Conservation (phyloP, 1,140 invertebrate genomes). For the Heliconius hermathena region DNA sequence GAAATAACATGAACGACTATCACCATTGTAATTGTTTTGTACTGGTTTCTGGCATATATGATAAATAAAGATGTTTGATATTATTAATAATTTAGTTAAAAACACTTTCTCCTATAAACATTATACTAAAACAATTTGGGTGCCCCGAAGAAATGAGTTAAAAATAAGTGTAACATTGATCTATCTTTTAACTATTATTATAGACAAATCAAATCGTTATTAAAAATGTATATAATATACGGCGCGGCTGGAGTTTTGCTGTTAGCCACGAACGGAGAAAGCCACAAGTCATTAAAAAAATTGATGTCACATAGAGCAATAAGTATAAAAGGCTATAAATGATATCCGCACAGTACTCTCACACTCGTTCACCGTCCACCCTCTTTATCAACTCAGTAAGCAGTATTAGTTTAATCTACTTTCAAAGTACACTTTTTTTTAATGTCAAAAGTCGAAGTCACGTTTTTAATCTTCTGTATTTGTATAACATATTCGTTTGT, state of each 20-base stretch:
- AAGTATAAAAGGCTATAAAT: constrained; percentile 1
- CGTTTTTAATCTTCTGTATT: neutral
- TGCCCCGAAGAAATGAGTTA: neutral
- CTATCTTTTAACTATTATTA: neutral
- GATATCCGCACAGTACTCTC: neutral
- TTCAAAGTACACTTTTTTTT: neutral
- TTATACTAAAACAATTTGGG: neutral
- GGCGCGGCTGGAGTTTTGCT: neutral
- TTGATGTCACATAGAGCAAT: neutral
- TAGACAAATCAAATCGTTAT: neutral
- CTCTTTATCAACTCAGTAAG: neutral
- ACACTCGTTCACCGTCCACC: neutral
- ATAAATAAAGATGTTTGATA: neutral
- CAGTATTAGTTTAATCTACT: neutral
- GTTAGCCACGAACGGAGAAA: neutral
- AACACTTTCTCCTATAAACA: neutral
- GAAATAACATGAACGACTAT: constrained; percentile 12
- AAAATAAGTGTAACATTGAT: neutral
- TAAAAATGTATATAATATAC: neutral
- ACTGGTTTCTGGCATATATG: neutral
- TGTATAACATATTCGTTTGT: neutral
- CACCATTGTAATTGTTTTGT: neutral
- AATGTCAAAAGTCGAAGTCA: too few species aligned
- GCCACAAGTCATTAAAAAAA: neutral
- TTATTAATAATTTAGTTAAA: constrained; percentile 2